phyloP scores from a whole-genome alignment of 2,797 vertebrate species.

The Coregonus ussuriensis region DNA sequence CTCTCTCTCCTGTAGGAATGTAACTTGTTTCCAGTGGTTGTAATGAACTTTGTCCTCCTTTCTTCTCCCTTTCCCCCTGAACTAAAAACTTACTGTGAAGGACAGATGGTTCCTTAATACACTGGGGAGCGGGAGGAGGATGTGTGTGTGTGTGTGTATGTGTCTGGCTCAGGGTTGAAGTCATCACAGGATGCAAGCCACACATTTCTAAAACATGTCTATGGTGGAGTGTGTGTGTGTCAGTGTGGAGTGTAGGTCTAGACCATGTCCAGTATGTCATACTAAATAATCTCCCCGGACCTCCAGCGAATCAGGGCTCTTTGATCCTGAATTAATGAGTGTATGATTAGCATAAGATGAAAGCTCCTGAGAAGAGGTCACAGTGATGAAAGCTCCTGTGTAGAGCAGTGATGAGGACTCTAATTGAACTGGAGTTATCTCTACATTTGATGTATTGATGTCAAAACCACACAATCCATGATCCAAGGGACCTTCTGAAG shows the following conservation, averaged over 20 bases:
- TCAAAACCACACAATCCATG: constrained; percentile 39
- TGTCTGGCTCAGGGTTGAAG: background rate
- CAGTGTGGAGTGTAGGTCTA: constrained; percentile 10
- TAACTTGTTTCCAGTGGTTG: background rate
- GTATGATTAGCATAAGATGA: constrained; percentile 60
- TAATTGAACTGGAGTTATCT: constrained; percentile 47
- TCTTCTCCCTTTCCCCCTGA: background rate
- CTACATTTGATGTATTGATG: constrained; percentile 47
- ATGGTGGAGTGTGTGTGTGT: constrained; percentile 4
- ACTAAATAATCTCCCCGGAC: constrained; percentile 51
- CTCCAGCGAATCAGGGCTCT: constrained; percentile 45
- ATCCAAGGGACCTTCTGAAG: background rate
- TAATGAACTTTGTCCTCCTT: background rate
- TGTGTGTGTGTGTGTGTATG: constrained; percentile 1
- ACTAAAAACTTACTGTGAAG: background rate
- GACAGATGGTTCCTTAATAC: constrained; percentile 2
- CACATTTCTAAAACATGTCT: background rate
- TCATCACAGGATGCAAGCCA: background rate
- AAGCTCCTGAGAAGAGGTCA: constrained; percentile 54
- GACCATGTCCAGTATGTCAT: constrained; percentile 35
- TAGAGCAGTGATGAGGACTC: background rate
- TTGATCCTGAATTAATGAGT: constrained; percentile 73
- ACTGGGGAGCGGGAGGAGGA: constrained; percentile 2
- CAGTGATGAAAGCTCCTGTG: constrained; percentile 13
- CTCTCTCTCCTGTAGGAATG: background rate